These are phyloP conservation scores for Neoniphon sammara DNA, from an alignment of 2,797 vertebrate genomes.

Conservation along the genomic window DNA sequence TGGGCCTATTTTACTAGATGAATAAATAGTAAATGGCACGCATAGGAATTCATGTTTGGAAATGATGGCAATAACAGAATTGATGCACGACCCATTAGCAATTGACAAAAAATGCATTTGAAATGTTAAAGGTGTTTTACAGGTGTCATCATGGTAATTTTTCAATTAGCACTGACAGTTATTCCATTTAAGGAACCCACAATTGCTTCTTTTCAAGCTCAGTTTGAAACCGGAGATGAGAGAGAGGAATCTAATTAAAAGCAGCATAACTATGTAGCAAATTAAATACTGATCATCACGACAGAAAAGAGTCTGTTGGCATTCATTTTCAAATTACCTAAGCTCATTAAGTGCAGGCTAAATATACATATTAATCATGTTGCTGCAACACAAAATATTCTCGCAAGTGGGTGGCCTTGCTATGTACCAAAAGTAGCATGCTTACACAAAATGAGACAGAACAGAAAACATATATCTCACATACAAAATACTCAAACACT, in stretches of 20 bases:
- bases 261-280: neutral
- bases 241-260: constrained; percentile 30
- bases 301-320: constrained; percentile 11
- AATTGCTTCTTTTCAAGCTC: constrained; percentile 40
- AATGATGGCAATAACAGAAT: neutral
- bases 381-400: constrained; percentile 39
- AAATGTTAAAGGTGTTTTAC: neutral
- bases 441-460: constrained; percentile 10
- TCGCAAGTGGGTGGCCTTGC: constrained; percentile 31
- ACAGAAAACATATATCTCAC: constrained; percentile 11
- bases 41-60: neutral
- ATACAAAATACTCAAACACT: constrained; percentile 47
- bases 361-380: constrained; percentile 59
- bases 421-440: constrained; percentile 23
- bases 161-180: constrained; percentile 18
- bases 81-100: neutral
- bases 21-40: neutral
- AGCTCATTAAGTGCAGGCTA: constrained; percentile 46
- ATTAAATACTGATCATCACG: constrained; percentile 32
- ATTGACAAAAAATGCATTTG: neutral
- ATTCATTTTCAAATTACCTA: constrained; percentile 44
- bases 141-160: neutral
- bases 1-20: neutral
- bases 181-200: neutral
- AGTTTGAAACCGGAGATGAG: constrained; percentile 6